phyloP scores from a whole-genome alignment of 2,888 invertebrate species.

The Trimorus sp. region DNA sequence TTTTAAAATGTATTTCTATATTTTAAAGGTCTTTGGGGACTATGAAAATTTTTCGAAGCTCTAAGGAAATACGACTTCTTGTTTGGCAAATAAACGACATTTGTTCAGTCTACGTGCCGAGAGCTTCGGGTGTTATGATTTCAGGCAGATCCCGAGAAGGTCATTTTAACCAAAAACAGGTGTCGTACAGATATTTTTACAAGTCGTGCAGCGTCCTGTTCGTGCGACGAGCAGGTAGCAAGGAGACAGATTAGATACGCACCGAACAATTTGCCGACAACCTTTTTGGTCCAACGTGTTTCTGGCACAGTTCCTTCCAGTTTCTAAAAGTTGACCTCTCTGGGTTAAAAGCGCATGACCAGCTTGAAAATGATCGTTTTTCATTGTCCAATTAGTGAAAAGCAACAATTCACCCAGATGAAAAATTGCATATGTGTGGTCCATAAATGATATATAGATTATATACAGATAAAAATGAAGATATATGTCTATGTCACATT shows the following conservation, averaged over 20 bases:
- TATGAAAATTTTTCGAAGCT: no score
- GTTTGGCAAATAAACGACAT: no score
- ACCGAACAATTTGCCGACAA: constrained; percentile 74
- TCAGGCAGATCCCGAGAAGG: neutral
- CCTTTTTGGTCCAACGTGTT: neutral
- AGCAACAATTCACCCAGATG: neutral
- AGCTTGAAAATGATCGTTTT: constrained; percentile 9
- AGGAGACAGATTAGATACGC: constrained; percentile 76
- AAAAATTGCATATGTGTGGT: neutral
- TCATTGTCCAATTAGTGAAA: neutral
- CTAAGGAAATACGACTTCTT: no score
- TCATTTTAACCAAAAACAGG: constrained; percentile 33
- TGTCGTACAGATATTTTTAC: constrained; percentile 35
- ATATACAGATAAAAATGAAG: no score
- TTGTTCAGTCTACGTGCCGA: no score
- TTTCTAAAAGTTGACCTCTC: constrained; percentile 8
- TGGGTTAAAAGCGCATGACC: no score
- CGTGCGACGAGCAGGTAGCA: constrained; percentile 71
- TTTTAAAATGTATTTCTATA: no score
- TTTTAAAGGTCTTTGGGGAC: no score
- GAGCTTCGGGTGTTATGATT: no score
- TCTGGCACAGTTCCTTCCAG: neutral
- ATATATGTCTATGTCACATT: no score
- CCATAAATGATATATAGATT: no score
- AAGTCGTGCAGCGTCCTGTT: constrained; percentile 14